Percentiles rank a stretch among this genome's conserved stretches.
phyloP scores from a whole-genome alignment of 2,888 invertebrate species.

The Alloscopus bannaensis region DNA sequence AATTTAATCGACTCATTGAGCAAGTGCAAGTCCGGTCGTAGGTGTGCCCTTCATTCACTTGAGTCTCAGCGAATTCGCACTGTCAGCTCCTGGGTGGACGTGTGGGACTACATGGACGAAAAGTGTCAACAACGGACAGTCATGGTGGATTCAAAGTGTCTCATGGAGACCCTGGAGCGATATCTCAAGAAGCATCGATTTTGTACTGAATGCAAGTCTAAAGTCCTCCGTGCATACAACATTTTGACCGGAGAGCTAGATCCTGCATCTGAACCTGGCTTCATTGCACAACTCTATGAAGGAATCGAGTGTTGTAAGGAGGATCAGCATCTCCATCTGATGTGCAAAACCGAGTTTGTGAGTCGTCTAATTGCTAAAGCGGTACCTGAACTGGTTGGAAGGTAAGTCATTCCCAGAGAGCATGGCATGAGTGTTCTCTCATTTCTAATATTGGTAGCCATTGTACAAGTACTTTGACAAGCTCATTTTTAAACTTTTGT shows the following conservation, averaged over 20 bases:
- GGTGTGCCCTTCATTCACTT: constrained; percentile 92
- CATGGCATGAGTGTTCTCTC: not conserved
- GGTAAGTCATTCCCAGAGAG: constrained; percentile 76
- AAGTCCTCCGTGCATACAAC: constrained; percentile 90
- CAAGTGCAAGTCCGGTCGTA: constrained; percentile 76
- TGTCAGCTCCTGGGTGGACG: constrained; percentile 81
- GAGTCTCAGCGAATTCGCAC: constrained; percentile 89
- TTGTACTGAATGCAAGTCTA: constrained; percentile 94
- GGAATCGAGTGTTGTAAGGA: constrained; percentile 90
- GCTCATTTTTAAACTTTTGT: not conserved
- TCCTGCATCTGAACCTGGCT: constrained; percentile 91
- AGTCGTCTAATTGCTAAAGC: constrained; percentile 91
- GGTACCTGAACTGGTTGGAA: constrained; percentile 92
- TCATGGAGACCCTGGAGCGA: constrained; percentile 90
- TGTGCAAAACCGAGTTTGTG: constrained; percentile 91
- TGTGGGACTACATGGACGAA: constrained; percentile 79
- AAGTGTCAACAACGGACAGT: constrained; percentile 80
- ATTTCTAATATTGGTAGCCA: not conserved
- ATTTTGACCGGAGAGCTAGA: constrained; percentile 85
- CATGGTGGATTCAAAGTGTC: constrained; percentile 88
- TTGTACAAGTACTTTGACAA: not conserved
- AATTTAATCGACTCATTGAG: constrained; percentile 67
- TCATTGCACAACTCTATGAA: constrained; percentile 89
- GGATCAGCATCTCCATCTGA: constrained; percentile 91
- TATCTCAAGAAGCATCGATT: constrained; percentile 90